phyloP scores from a whole-genome alignment of 2,113 vertebrate species.

The Rhinopomastus cyanomelas region DNA sequence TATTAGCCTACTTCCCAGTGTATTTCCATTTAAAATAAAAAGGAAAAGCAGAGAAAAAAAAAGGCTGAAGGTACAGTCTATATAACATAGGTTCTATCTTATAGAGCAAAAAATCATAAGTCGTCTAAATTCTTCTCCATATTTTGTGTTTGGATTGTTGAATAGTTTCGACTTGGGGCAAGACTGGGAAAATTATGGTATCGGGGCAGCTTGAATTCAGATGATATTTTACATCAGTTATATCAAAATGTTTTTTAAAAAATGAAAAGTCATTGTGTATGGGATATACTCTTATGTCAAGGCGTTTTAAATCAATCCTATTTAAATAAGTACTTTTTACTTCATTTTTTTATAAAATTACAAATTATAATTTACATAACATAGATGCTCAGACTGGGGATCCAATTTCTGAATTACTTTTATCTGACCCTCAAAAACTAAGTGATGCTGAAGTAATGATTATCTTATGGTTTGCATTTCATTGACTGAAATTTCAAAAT shows the following conservation, averaged over 20 bases:
- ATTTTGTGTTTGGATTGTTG: background rate
- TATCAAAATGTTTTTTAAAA: background rate
- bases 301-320: background rate
- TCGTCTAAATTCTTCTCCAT: background rate
- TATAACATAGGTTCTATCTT: background rate
- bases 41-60: background rate
- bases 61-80: background rate
- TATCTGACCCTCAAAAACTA: conserved; percentile 34
- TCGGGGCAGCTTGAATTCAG: background rate
- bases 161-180: background rate
- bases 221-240: background rate
- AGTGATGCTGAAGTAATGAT: conserved; percentile 35
- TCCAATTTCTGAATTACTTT: conserved; percentile 6
- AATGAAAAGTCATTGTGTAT: background rate
- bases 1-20: background rate
- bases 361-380: background rate
- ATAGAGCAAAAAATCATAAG: background rate
- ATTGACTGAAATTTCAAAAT: conserved; percentile 20
- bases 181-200: background rate
- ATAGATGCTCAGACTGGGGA: background rate
- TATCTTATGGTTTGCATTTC: conserved; percentile 35
- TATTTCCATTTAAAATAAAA: background rate
- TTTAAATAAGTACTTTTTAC: background rate
- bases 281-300: background rate
- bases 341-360: background rate